Base-by-base conservation (phyloP, 2,888 invertebrate species). In the Drosophila kuntzei region DNA sequence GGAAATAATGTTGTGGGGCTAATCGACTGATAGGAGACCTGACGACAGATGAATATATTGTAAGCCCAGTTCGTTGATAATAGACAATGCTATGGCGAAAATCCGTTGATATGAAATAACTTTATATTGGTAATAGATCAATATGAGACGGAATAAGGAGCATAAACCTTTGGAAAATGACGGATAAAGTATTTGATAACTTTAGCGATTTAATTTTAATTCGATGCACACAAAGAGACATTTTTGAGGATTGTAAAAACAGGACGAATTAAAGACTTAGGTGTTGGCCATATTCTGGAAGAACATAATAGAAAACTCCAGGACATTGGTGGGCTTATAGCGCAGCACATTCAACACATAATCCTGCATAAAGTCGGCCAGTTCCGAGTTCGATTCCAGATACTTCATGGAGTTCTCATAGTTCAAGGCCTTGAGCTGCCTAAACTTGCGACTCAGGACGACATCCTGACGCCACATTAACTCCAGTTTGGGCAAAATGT, bases 331-430 rank as follows among this genome's bases (percentile, higher is more conserved):
- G 16, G 92, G 92, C 51, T 91, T 91, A 11, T 87, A 89, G 39
- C 90, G 88, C 5, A 92, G 62, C 34, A 91, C 61, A 64, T 80
- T 84, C 2, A 89, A 37, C 9, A 92, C 77, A 37, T 80, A 92
- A 44, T 91, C 92, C 58, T 90, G 87, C 51, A 92, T 71, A 3
- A 89, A 84, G 32, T 90, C 90, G 0, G 87, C 74, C 27, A 90
- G 43, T 49, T 90, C 89, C 0, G 91, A 87, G 59, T 90, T 81
- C 0, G 71, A 53, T 5, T 75, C 65, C 27, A 91, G 64, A 61
- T 89, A 92, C 0, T 66, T 74, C 1, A 66, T 67, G 3, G 87
- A 79, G 50, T 87, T 91, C 18, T 89, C 82, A 53, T 82, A 87
- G 55, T 80, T 91, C 0, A 91, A 46, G 9, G 88, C 80, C 70